A percentile compares a stretch with the other conserved stretches of the same genome.
phyloP scores from a whole-genome alignment of 2,888 invertebrate species.

The Trissonchulus latispiculum region DNA sequence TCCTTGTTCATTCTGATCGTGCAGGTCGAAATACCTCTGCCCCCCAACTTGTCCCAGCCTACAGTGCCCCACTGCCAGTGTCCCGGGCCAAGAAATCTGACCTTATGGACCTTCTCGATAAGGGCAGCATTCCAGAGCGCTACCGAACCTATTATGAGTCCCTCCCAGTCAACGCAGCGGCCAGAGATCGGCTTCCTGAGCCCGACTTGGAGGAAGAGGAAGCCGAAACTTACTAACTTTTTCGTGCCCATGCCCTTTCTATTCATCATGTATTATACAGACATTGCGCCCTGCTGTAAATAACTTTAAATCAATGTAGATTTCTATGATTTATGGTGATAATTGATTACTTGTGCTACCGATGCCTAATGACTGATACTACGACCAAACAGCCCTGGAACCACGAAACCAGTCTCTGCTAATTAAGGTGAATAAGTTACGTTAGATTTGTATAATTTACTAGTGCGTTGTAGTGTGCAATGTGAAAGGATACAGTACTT shows the following conservation, averaged over 20 bases:
- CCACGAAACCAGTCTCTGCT: no score
- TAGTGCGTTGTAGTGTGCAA: no score
- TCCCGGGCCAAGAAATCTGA: neutral
- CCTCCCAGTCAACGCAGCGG: neutral
- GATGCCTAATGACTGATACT: no score
- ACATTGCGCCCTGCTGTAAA: neutral
- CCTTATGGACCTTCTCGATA: neutral
- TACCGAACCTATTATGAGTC: neutral
- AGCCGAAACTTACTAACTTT: neutral
- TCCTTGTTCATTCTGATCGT: neutral
- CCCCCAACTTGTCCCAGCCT: neutral
- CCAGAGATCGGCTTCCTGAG: constrained; percentile 4
- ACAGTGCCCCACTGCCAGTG: neutral
- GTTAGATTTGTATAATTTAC: no score
- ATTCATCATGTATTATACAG: neutral
- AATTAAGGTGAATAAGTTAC: no score
- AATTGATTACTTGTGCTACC: no score
- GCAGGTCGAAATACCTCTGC: neutral
- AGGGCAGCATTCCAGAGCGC: neutral
- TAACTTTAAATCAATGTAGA: neutral
- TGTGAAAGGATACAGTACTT: no score
- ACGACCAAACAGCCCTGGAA: no score
- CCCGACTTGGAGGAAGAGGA: constrained; percentile 2
- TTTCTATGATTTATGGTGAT: no score
- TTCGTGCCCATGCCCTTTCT: neutral